Conservation (phyloP, 2,113 vertebrate species). For the Stomatorhinus ivindoensis region DNA sequence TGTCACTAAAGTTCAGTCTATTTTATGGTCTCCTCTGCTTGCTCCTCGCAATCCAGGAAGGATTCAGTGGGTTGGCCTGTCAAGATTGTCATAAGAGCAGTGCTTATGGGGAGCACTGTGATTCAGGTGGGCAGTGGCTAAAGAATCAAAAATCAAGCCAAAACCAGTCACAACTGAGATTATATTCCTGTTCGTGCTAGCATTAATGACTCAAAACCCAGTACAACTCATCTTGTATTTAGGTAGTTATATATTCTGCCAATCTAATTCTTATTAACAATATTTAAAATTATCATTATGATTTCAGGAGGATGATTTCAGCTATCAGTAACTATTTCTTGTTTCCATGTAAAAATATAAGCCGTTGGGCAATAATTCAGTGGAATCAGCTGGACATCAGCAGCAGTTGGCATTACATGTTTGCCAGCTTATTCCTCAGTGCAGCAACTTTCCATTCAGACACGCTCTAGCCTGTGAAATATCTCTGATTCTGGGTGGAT, state of each 20-base stretch:
- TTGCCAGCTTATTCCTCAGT: background rate
- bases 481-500: background rate
- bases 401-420: background rate
- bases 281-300: background rate
- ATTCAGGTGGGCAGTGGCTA: constrained; percentile 59
- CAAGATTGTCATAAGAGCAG: constrained; percentile 68
- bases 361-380: background rate
- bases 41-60: constrained; percentile 56
- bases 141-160: background rate
- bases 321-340: background rate
- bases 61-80: constrained; percentile 76
- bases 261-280: background rate
- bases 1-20: background rate
- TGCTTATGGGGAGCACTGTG: constrained; percentile 69
- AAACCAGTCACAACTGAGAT: background rate
- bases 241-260: background rate
- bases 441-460: background rate
- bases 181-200: background rate
- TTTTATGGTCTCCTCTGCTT: background rate
- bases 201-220: background rate
- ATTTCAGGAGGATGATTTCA: background rate
- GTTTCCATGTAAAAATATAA: background rate
- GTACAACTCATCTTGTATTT: background rate
- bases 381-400: background rate
- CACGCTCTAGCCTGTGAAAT: background rate